These are phyloP conservation scores for Tonatia bakeri DNA, from an alignment of 2,113 vertebrate genomes.

Conservation along the genomic window DNA sequence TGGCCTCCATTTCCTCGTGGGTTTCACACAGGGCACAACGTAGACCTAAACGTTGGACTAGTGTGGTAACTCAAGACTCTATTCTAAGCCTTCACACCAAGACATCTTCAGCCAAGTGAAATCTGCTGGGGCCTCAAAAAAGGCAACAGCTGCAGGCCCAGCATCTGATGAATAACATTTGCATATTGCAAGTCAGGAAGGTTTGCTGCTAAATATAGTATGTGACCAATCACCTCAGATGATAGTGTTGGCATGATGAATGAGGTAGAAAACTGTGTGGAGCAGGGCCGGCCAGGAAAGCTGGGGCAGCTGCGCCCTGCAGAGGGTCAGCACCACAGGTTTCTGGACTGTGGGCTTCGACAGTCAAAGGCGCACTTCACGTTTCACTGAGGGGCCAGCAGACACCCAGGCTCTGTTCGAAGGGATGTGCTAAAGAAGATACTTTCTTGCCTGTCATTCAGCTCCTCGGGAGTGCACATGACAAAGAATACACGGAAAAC, in stretches of 20 bases:
- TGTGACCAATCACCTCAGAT: not conserved
- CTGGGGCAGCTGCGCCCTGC: not conserved
- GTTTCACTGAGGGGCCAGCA: not conserved
- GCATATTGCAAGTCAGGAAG: not conserved
- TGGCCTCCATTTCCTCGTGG: not conserved
- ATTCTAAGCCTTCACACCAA: not conserved
- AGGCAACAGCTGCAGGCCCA: conserved; percentile 14
- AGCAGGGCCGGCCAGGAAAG: not conserved
- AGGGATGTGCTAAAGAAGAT: not conserved
- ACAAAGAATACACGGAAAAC: not conserved
- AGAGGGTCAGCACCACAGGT: not conserved
- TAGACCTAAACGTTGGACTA: not conserved
- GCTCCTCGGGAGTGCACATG: not conserved
- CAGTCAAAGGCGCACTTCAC: not conserved
- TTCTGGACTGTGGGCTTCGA: not conserved
- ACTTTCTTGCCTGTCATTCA: not conserved
- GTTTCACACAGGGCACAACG: not conserved
- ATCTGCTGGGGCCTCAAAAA: not conserved
- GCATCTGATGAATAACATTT: not conserved
- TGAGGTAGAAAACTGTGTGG: conserved; percentile 31
- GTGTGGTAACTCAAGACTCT: not conserved
- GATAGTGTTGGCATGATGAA: not conserved
- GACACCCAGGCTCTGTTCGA: conserved; percentile 9
- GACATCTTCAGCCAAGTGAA: conserved; percentile 22
- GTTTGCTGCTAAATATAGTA: not conserved